These are phyloP conservation scores for Caenorhabditis sp. DNA, from an alignment of 2,888 invertebrate genomes.

Conservation along the genomic window DNA sequence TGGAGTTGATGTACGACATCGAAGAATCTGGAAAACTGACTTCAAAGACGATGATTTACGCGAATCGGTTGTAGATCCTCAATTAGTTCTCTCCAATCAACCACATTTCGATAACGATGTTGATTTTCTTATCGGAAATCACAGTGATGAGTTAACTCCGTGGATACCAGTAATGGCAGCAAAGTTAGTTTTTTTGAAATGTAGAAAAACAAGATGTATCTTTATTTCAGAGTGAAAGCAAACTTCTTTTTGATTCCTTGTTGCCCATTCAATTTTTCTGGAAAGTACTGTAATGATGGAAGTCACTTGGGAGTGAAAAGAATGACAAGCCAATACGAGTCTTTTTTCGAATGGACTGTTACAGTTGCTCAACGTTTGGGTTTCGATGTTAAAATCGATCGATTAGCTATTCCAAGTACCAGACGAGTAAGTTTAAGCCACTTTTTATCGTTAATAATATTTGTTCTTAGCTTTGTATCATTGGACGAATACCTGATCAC, in stretches of 20 bases:
- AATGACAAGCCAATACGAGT: constrained; percentile 30
- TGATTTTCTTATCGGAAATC: constrained; percentile 86
- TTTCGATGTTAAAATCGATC: constrained; percentile 81
- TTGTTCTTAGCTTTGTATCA: constrained; percentile 56
- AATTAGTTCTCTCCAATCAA: constrained; percentile 20
- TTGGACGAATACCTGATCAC: constrained; percentile 64
- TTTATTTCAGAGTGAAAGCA: constrained; percentile 53
- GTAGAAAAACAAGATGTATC: too few relatives aligned
- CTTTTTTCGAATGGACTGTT: constrained; percentile 37
- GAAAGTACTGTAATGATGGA: constrained; percentile 77
- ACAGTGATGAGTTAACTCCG: constrained; percentile 97
- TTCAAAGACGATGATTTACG: constrained; percentile 36
- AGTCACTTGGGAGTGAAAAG: constrained; percentile 25
- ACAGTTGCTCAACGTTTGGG: constrained; percentile 76
- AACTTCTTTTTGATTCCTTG: constrained; percentile 92
- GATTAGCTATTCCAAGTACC: constrained; percentile 93
- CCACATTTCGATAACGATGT: constrained; percentile 43
- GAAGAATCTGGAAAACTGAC: constrained; percentile 78
- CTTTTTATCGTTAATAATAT: not conserved
- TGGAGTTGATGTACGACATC: constrained; percentile 74
- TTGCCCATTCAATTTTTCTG: constrained; percentile 89
- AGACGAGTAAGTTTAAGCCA: constrained; percentile 80
- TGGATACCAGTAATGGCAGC: constrained; percentile 95
- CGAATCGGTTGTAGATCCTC: constrained; percentile 54
- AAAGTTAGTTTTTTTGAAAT: constrained; percentile 75